Evolutionary conservation across 2,888 invertebrate species (phyloP), one percentile per base, ranked within the genome.

Genomic region (Eueremaeus valkanovi): DNA sequence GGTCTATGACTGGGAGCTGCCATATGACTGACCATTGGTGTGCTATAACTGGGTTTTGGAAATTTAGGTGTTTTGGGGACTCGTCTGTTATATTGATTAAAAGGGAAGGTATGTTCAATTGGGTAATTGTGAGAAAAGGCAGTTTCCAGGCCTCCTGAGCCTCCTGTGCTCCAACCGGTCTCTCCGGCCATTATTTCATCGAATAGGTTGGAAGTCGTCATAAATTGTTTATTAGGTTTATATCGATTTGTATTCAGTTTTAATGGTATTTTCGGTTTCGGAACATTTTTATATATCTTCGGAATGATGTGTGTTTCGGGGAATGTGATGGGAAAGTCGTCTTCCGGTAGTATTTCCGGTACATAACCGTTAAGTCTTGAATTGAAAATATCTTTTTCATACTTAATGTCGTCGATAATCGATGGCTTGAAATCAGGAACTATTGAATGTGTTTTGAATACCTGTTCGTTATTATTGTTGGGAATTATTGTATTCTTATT

Each of bases 121-220:
- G 68, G 68, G 18, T 33, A 40, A 24, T 40, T 31, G 21, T 68
- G 36, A 11, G 68, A 42, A 21, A 68, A 68, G 3, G 68, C 68
- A 0, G 68, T 24, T 11, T 68, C 68, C 27, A 68, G 42, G 1
- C 40, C 68, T 5, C 36, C 36, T 1, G 66, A 36, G 33, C 42
- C 68, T n/a, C n/a, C n/a, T n/a, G n/a, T n/a, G n/a, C n/a, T n/a
- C 68, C 68, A 68, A 13, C 42, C 13, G 42, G 40, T 68, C 16
- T 68, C 68, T 3, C 40, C 68, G 42, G 68, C n/a, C n/a, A 68
- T 1, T 8, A 68, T 24, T 13, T 68, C 68, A 21, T 68, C 68
- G 42, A 42, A 24, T 2, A 68, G 16, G 66, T 33, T 36, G 31
- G 40, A 27, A 13, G 68, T 42, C 3, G 8, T 42, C 1, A 55